These are phyloP conservation scores for Schizaphis graminum DNA, from an alignment of 2,888 invertebrate genomes.

Conservation along the genomic window DNA sequence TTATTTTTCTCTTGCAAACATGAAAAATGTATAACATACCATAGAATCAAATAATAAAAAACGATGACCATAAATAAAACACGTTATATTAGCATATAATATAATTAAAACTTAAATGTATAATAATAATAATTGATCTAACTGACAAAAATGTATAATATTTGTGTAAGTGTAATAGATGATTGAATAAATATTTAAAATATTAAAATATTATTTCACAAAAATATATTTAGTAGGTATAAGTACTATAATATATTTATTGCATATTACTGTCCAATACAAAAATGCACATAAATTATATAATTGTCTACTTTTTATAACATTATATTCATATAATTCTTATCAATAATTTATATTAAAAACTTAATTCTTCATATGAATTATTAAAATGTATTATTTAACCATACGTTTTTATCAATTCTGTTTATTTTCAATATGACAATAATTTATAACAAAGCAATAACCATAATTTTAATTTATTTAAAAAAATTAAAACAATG, in stretches of 20 bases:
- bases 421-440: not conserved
- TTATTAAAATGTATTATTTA: not conserved
- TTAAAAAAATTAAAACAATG: not conserved
- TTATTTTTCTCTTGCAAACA: slow-evolving; percentile 11
- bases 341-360: not conserved
- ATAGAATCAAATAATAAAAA: slow-evolving; percentile 17
- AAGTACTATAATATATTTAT: not conserved
- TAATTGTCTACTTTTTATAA: not conserved
- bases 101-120: not conserved
- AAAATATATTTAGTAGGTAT: not conserved
- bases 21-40: not conserved
- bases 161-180: not conserved
- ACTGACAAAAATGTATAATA: not conserved
- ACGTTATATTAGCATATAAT: not conserved
- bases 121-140: not conserved
- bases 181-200: not conserved
- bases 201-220: not conserved
- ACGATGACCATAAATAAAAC: not conserved
- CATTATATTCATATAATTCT: not conserved
- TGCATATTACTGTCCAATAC: not conserved
- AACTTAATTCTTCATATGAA: not conserved
- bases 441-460: not conserved
- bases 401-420: not conserved
- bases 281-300: not conserved
- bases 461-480: not conserved